Evolutionary conservation across 37 sponge, comb jelly and placozoan genomes (phyloP).

Genomic region (Aphrocallistes beatrix): DNA sequence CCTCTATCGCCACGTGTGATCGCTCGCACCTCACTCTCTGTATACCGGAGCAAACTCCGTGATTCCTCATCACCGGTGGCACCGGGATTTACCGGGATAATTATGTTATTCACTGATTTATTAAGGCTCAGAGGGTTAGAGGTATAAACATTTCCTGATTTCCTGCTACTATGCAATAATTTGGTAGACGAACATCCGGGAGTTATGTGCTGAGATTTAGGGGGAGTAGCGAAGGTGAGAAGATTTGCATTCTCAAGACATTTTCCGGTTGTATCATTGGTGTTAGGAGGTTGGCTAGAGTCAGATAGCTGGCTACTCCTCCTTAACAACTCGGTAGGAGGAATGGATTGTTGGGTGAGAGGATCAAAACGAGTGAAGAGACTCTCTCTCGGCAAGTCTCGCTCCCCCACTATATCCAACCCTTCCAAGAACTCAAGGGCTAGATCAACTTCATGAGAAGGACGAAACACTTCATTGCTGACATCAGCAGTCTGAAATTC

Average conservation of each 20-base stretch:
- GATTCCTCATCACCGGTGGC: too few relatives aligned
- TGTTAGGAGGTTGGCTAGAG: background rate
- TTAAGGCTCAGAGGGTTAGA: background rate
- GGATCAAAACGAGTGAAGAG: background rate
- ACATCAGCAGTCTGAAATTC: background rate
- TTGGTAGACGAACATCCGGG: background rate
- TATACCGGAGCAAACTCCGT: background rate
- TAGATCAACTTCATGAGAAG: slow-evolving; percentile 16
- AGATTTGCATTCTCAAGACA: background rate
- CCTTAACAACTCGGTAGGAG: background rate
- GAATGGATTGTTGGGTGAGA: background rate
- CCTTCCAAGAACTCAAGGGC: slow-evolving; percentile 10
- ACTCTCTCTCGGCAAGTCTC: background rate
- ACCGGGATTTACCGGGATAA: background rate
- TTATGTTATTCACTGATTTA: background rate
- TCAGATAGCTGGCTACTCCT: background rate
- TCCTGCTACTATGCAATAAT: too few relatives aligned
- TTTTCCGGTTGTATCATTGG: background rate
- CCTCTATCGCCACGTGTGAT: background rate
- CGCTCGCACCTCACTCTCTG: background rate
- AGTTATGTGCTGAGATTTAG: background rate
- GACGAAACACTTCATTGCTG: slow-evolving; percentile 6
- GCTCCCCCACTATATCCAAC: background rate
- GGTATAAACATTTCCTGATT: background rate
- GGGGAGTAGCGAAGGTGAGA: slow-evolving; percentile 6